Base-by-base conservation (phyloP, 2,797 vertebrate genomes). In the Bradypus variegatus region DNA sequence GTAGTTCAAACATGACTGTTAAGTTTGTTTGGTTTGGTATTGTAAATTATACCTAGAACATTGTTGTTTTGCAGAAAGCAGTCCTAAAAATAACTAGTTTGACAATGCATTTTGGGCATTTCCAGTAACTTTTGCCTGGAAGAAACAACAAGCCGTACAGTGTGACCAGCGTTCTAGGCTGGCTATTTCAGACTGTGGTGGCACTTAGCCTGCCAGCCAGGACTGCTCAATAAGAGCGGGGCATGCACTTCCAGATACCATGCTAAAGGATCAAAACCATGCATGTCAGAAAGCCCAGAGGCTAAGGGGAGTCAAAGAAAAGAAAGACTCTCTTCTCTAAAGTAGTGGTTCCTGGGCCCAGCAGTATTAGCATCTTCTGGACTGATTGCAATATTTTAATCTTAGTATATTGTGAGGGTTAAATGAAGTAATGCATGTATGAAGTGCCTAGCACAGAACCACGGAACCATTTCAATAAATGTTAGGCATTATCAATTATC, bases 91-190 rank as follows among this genome's bases (percentile, higher is more conserved):
- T 91, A 90, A 89, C 55, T 89, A 80, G 53, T 89, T 92, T 93
- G 73, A 78, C 89, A 90, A 82, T 89, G 31, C 33, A 65, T 85
- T 93, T 95, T 91, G 96, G 33, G 29, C 89, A 16, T 85, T 95
- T 62, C 62, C 69, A 38, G 2, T n/a, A 33, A 88, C 38, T 95
- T 92, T 38, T 92, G 88, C 86, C 53, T 76, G 23, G 70, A 78
- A 93, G 13, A 87, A 70, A 86, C 83, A 78, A 80, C 45, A 82
- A 29, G 60, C 89, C 69, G 1, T 64, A 10, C 45, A 38, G n/a
- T n/a, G n/a, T 86, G 58, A 2, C 8, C 72, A 82, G 29, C 13
- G 45, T 89, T 86, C 33, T 2, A 16, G 14, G 89, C 77, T 72
- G 23, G 7, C 79, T 38, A 4, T 79, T 67, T 82, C 92, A 18